Conservation (phyloP, 2,888 invertebrate genomes). For the Atethmia centrago region DNA sequence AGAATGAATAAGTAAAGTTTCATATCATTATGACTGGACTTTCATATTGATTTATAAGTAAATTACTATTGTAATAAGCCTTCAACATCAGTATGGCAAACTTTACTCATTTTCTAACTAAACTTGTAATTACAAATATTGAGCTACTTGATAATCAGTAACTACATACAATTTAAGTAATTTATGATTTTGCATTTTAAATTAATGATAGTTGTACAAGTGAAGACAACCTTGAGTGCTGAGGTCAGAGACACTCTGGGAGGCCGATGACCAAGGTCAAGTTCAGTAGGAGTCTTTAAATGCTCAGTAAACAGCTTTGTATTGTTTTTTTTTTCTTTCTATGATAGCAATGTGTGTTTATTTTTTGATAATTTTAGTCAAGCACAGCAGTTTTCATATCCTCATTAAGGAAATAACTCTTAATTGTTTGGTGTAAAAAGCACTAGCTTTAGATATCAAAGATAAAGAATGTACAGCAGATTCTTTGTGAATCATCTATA, state of each 20-base stretch:
- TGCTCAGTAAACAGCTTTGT: not conserved
- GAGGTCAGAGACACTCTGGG: conserved; percentile 44
- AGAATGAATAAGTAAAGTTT: too few species aligned
- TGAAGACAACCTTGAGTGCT: conserved; percentile 53
- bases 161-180: conserved; percentile 13
- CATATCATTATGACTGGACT: not conserved
- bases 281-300: conserved; percentile 35
- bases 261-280: conserved; percentile 57
- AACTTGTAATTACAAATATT: not conserved
- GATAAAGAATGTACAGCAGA: conserved; percentile 29
- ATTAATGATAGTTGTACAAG: conserved; percentile 36
- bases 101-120: not conserved
- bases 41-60: too few species aligned
- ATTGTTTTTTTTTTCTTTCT: not conserved
- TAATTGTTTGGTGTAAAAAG: conserved; percentile 38
- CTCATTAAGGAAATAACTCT: conserved; percentile 25
- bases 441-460: conserved; percentile 40
- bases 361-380: not conserved
- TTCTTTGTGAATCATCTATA: conserved; percentile 51
- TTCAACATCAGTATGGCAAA: too few species aligned
- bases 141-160: not conserved
- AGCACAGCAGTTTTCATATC: conserved; percentile 8
- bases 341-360: not conserved
- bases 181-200: conserved; percentile 34
- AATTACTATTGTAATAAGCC: too few species aligned